Percentiles rank a stretch among this genome's conserved stretches.
phyloP scores from a whole-genome alignment of 2,113 vertebrate species.

The Chinchilla lanigera region DNA sequence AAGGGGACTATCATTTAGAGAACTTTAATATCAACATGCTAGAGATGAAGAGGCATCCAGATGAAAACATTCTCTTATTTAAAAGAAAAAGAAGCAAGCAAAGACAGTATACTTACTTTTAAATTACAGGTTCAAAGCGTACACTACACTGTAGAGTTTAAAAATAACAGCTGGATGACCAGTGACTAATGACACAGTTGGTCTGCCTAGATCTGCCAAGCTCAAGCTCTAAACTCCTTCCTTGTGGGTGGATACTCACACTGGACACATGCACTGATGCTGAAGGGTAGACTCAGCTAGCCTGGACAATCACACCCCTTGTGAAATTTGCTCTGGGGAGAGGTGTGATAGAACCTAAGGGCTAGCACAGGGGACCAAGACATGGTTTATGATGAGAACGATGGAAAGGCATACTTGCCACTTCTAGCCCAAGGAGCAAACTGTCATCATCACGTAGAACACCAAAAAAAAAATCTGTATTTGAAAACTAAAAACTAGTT shows the following conservation, averaged over 20 bases:
- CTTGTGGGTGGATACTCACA: conserved; percentile 77
- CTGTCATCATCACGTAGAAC: conserved; percentile 2
- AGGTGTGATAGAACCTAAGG: conserved; percentile 13
- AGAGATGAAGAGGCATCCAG: conserved; percentile 76
- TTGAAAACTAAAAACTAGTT: conserved; percentile 23
- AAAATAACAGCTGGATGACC: conserved; percentile 86
- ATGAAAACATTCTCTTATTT: conserved; percentile 74
- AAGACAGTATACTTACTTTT: conserved; percentile 88
- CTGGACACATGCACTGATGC: conserved; percentile 76
- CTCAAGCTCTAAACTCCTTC: conserved; percentile 53
- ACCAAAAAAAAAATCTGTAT: conserved; percentile 23
- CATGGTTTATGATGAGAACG: conserved; percentile 50
- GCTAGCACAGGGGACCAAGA: conserved; percentile 49
- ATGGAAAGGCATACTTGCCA: conserved; percentile 64
- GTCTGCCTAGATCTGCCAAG: conserved; percentile 60
- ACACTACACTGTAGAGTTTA: conserved; percentile 85
- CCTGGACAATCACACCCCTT: conserved; percentile 16
- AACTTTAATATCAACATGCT: conserved; percentile 82
- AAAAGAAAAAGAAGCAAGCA: conserved; percentile 81
- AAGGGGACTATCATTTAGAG: conserved; percentile 85
- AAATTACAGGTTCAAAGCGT: conserved; percentile 88
- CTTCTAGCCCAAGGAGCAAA: conserved; percentile 72
- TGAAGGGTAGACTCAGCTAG: conserved; percentile 43
- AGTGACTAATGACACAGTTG: conserved; percentile 77
- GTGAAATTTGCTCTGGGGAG: conserved; percentile 44